phyloP scores from a whole-genome alignment of 2,113 vertebrate genomes.

The Lagopus leucura region DNA sequence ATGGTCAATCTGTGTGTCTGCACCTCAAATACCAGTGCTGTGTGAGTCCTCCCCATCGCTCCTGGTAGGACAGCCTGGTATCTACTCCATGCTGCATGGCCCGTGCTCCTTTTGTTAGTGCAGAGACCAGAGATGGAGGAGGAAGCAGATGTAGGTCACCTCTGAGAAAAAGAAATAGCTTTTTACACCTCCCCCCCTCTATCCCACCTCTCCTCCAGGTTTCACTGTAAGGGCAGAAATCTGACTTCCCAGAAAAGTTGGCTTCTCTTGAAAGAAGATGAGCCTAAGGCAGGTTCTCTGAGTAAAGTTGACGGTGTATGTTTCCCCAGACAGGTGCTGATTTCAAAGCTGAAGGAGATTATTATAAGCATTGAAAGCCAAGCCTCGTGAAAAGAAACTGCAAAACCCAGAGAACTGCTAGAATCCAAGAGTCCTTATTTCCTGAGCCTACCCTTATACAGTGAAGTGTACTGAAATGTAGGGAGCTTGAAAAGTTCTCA shows the following conservation, averaged over 20 bases:
- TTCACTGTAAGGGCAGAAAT: neutral
- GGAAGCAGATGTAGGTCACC: neutral
- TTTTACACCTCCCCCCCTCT: neutral
- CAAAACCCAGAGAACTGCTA: neutral
- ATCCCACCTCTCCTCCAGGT: neutral
- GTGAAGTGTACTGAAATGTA: neutral
- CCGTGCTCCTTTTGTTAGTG: neutral
- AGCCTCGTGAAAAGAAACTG: neutral
- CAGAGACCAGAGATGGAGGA: neutral
- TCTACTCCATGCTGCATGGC: neutral
- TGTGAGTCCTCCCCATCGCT: neutral
- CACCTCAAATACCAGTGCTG: neutral
- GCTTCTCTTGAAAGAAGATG: neutral
- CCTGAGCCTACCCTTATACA: neutral
- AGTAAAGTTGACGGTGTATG: neutral
- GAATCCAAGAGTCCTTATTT: neutral
- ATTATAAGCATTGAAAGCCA: neutral
- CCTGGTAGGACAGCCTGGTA: neutral
- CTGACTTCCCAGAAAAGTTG: neutral
- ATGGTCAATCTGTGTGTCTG: rapidly evolving
- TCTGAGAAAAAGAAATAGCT: neutral
- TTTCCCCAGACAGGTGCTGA: neutral
- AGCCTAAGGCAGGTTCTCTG: neutral
- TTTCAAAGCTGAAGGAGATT: neutral
- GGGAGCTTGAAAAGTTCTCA: neutral